Evolutionary conservation across 2,113 vertebrate species (phyloP), one percentile per base, ranked within the genome.

Genomic region (Eptesicus fuscus): DNA sequence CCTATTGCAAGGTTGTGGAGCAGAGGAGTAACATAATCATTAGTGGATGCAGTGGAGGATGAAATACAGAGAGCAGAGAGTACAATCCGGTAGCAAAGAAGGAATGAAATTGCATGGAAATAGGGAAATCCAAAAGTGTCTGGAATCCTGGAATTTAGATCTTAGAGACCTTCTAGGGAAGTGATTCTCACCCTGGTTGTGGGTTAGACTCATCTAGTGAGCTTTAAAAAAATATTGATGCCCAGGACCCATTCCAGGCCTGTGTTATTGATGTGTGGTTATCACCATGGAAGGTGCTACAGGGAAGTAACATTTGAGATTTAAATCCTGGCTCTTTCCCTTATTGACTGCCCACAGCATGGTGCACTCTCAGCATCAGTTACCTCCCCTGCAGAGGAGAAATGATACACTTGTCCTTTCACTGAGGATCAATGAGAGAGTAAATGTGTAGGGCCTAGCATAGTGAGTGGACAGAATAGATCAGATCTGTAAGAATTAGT

Each of bases 71-170:
- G 25, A 25, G 16, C 59, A 93, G 40, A 30, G 7, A 49, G 42
- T 7, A 28, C 18, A 63, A 53, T 65, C 23, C 17, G 42, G 79
- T 37, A 92, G 9, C 25, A 32, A 82, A 71, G 51, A 65, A 30
- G 28, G 83, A 49, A 47, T 32, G 5, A 6, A 82, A 40, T 25
- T 85, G 17, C 32, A 49, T 2, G 71, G 30, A 94, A 79, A 76
- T 44, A 71, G 61, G 53, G 80, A 4, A 77, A 83, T 76, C 5
- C 17, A 61, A 69, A 86, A 93, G 42, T 47, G 25, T 35, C 53
- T 92, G 70, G 40, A 87, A 80, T 89, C 35, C 63, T 85, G 63
- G 92, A 83, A 70, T n/a, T 78, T 87, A 83, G 23, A 22, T 77
- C 65, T 92, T 91, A 51, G 37, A 86, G 32, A 88, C 78, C 30